Percentiles rank a stretch among this genome's conserved stretches.
These are phyloP conservation scores for Macrophya alboannulata DNA, from an alignment of 2,888 invertebrate genomes.

Conservation along the genomic window DNA sequence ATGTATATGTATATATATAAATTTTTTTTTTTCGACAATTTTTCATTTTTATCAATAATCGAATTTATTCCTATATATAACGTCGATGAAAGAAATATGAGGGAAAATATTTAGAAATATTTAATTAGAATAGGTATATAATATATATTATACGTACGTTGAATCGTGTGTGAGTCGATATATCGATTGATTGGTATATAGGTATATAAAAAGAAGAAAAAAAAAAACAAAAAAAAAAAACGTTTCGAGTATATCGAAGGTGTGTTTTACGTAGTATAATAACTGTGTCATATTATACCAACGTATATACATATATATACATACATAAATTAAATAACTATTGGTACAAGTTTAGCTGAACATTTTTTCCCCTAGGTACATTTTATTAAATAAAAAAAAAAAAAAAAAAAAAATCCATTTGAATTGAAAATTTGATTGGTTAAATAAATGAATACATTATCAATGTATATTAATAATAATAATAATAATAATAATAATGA, in stretches of 20 bases:
- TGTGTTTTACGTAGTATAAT: slow-evolving; percentile 11
- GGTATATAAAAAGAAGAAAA: too few species aligned
- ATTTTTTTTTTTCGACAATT: not conserved
- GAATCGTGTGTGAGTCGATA: slow-evolving; percentile 38
- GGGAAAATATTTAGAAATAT: slow-evolving; percentile 23
- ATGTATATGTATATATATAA: not conserved
- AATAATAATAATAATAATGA: slow-evolving; percentile 32
- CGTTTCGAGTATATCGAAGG: not conserved
- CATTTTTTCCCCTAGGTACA: slow-evolving; percentile 59
- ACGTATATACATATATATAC: not conserved
- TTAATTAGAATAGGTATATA: slow-evolving; percentile 34
- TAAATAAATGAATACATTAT: slow-evolving; percentile 62
- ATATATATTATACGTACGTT: slow-evolving; percentile 22
- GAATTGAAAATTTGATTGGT: slow-evolving; percentile 38
- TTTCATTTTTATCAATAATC: slow-evolving; percentile 3
- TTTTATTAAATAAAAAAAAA: not conserved
- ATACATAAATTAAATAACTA: slow-evolving; percentile 58
- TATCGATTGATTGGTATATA: slow-evolving; percentile 4
- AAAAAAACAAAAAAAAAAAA: not conserved
- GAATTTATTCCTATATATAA: slow-evolving; percentile 35
- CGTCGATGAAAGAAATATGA: slow-evolving; percentile 3
- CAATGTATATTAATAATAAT: slow-evolving; percentile 66
- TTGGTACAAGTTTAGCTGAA: slow-evolving; percentile 61
- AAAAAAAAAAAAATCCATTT: not conserved
- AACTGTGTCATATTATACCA: slow-evolving; percentile 22